phyloP scores from a whole-genome alignment of 2,888 invertebrate species.

The Nephrotoma appendiculata region DNA sequence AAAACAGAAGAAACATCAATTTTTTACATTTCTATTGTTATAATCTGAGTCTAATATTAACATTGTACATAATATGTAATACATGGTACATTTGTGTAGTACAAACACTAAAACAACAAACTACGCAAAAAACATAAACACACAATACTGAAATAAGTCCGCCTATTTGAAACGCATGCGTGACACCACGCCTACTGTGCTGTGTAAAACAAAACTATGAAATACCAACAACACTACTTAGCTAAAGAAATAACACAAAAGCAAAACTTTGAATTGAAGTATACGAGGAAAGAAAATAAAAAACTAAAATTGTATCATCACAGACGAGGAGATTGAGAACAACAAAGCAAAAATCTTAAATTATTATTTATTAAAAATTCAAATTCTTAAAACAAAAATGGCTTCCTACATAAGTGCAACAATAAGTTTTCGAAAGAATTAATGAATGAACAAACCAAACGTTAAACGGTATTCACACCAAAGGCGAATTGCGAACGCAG shows the following conservation, averaged over 20 bases:
- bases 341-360: neutral
- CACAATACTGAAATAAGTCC: neutral
- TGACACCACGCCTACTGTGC: neutral
- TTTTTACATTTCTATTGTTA: neutral
- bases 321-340: neutral
- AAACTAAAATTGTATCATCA: neutral
- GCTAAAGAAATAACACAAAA: neutral
- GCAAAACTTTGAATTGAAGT: neutral
- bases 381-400: neutral
- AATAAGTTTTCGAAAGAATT: neutral
- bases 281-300: neutral
- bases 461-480: no score
- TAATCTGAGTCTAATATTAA: neutral
- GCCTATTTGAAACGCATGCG: neutral
- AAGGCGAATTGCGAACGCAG: no score
- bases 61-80: neutral
- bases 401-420: neutral
- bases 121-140: neutral
- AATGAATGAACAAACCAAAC: no score
- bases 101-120: neutral
- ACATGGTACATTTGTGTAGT: no score
- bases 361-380: neutral
- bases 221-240: neutral
- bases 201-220: neutral
- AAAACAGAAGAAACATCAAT: neutral